Conservation (phyloP, 2,797 vertebrate genomes). For the Oceanodroma leucorhoa region DNA sequence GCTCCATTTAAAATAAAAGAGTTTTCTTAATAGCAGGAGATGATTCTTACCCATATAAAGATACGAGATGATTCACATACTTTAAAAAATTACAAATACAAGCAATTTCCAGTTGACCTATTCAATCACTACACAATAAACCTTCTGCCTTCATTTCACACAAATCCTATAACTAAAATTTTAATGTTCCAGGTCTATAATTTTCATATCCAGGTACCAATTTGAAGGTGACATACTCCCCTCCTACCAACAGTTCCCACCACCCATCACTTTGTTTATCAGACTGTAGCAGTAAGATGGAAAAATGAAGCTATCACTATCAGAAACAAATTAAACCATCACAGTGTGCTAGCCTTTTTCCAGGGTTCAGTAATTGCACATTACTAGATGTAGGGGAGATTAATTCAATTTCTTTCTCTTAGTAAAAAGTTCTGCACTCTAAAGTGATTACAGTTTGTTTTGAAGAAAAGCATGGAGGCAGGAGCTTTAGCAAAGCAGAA, state of each 20-base stretch:
- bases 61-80: neutral
- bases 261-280: neutral
- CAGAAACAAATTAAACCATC: neutral
- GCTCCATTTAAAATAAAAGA: slow-evolving; percentile 6
- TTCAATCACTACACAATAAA: neutral
- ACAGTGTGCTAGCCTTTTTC: neutral
- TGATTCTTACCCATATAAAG: neutral
- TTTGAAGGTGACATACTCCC: neutral
- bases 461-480: neutral
- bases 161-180: neutral
- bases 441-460: neutral
- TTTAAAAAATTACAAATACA: neutral
- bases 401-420: neutral
- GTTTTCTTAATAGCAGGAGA: neutral
- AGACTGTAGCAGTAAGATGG: neutral
- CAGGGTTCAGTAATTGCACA: neutral
- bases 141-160: neutral
- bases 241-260: neutral
- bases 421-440: neutral
- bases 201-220: slow-evolving; percentile 9
- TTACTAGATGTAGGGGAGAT: neutral
- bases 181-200: neutral
- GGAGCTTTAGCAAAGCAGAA: neutral
- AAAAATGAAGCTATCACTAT: neutral
- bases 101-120: slow-evolving; percentile 2